Conservation (phyloP, 1,140 invertebrate genomes). For the Listronotus oregonensis region DNA sequence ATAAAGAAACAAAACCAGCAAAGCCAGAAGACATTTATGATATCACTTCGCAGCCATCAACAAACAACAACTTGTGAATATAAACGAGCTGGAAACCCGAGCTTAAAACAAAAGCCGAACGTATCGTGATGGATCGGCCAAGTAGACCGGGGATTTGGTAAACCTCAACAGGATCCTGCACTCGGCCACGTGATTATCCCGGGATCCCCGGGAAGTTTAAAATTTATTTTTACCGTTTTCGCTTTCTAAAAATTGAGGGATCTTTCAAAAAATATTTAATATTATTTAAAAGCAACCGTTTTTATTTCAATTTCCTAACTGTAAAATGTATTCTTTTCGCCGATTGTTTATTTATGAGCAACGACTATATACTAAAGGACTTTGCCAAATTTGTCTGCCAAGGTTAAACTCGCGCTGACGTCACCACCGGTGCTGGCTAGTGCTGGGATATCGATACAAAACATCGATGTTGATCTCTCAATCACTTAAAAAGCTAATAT, state of each 20-base stretch:
- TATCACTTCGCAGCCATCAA: slow-evolving; percentile 1
- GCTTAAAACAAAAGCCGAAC: slow-evolving; percentile 43
- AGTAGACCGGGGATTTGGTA: slow-evolving; percentile 56
- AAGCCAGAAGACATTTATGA: background rate
- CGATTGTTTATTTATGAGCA: too few relatives aligned
- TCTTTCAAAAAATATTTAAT: background rate
- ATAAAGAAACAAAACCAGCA: too few relatives aligned
- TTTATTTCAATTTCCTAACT: too few relatives aligned
- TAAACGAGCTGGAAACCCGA: slow-evolving; percentile 15
- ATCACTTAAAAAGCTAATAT: too few relatives aligned
- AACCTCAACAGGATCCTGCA: slow-evolving; percentile 57
- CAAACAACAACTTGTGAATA: slow-evolving; percentile 23
- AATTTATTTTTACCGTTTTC: slow-evolving; percentile 26
- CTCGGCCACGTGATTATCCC: slow-evolving; percentile 55
- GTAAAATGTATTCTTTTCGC: too few relatives aligned
- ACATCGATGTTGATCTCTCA: too few relatives aligned
- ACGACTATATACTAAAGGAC: too few relatives aligned
- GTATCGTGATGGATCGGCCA: slow-evolving; percentile 57
- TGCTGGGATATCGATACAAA: too few relatives aligned
- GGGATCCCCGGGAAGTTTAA: slow-evolving; percentile 27
- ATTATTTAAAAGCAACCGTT: too few relatives aligned
- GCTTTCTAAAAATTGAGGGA: background rate
- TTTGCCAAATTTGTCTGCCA: too few relatives aligned
- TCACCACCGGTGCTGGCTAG: too few relatives aligned
- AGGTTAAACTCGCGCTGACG: too few relatives aligned